phyloP scores from a whole-genome alignment of 2,113 vertebrate genomes.

The Emydocephalus ijimae region DNA sequence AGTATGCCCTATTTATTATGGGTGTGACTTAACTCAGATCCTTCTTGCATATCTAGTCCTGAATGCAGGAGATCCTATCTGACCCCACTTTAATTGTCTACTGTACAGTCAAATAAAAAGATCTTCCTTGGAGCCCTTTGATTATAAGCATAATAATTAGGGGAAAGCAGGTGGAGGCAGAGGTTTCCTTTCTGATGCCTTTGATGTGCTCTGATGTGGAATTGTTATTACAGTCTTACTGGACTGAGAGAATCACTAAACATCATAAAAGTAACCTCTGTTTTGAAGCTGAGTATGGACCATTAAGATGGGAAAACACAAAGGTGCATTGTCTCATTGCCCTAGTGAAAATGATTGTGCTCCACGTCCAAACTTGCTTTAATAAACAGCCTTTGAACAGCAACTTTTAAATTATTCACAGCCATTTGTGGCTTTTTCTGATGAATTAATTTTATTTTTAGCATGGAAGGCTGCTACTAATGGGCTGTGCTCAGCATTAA shows the following conservation, averaged over 20 bases:
- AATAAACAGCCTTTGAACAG: constrained; percentile 19
- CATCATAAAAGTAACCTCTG: constrained; percentile 26
- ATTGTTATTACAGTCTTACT: not conserved
- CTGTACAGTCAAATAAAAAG: not conserved
- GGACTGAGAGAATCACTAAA: constrained; percentile 12
- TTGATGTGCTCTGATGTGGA: constrained; percentile 11
- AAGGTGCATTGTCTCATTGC: not conserved
- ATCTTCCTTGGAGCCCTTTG: not conserved
- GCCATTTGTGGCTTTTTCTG: not conserved
- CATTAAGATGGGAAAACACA: not conserved
- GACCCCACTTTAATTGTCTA: not conserved
- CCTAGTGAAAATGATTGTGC: not conserved
- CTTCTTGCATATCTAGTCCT: not conserved
- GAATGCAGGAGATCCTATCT: not conserved
- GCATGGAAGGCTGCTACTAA: not conserved
- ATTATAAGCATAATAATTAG: rapidly evolving
- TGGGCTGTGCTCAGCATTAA: not conserved
- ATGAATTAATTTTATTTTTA: not conserved
- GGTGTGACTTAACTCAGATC: not conserved
- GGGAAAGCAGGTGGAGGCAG: not conserved
- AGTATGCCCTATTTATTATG: not conserved
- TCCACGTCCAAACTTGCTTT: rapidly evolving
- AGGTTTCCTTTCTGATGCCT: not conserved
- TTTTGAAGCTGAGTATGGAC: constrained; percentile 13
- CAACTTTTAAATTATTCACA: not conserved